phyloP scores from a whole-genome alignment of 1,140 invertebrate genomes.

The Trichoplusia ni region DNA sequence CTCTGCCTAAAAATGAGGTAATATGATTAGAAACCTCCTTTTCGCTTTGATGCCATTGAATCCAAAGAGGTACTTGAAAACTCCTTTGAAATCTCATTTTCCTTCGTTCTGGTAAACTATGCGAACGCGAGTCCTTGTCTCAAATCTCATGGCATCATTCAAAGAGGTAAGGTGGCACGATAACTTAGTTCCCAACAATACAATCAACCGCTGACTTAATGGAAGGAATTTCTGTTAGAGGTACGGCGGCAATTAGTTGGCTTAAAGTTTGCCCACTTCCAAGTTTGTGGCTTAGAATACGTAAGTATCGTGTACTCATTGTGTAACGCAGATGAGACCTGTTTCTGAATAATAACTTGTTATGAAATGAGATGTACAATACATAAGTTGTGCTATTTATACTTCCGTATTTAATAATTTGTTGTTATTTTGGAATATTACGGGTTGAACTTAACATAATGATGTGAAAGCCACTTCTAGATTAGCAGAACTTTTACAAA shows the following conservation, averaged over 20 bases:
- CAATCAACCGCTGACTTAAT: slow-evolving; percentile 18
- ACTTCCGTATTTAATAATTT: no score
- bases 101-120: no score
- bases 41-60: no score
- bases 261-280: slow-evolving; percentile 24
- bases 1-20: no score
- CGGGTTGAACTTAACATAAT: no score
- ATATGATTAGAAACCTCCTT: no score
- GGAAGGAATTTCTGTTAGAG: slow-evolving; percentile 19
- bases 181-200: slow-evolving; percentile 27
- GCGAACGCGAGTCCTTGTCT: background rate
- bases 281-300: slow-evolving; percentile 24
- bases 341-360: slow-evolving; percentile 25
- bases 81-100: no score
- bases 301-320: slow-evolving; percentile 26
- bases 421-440: no score
- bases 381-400: slow-evolving; percentile 10
- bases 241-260: slow-evolving; percentile 21
- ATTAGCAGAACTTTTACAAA: no score
- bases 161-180: background rate
- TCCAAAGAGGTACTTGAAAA: no score
- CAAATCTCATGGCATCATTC: background rate
- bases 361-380: background rate
- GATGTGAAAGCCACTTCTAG: no score
- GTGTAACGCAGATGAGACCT: slow-evolving; percentile 21